Evolutionary conservation across 2,888 invertebrate species (phyloP).

Genomic region (Drosophila meridiana): DNA sequence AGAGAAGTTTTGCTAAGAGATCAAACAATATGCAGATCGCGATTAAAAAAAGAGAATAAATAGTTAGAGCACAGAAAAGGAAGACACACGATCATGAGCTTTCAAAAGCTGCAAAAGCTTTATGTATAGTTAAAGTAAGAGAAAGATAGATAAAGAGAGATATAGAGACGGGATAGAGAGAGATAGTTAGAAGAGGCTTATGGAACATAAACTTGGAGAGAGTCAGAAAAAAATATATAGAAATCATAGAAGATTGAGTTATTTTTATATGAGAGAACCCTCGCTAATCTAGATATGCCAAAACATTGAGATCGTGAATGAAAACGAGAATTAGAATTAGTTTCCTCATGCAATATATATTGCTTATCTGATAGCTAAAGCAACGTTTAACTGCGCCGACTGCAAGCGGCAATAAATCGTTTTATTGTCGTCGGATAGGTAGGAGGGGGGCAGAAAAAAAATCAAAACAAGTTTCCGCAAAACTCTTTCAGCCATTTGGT

Average conservation of each 20-base stretch:
- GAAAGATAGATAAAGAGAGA: neutral
- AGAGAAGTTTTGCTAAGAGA: no score
- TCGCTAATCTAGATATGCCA: neutral
- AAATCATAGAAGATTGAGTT: neutral
- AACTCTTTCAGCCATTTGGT: constrained; percentile 7
- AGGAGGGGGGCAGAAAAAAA: neutral
- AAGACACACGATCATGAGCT: no score
- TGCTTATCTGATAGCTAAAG: constrained; percentile 1
- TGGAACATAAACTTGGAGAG: neutral
- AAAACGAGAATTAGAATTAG: neutral
- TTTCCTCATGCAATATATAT: neutral
- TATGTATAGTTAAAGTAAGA: no score
- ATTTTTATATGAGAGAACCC: neutral
- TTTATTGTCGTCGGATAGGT: constrained; percentile 3
- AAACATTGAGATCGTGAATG: neutral
- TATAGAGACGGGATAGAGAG: neutral
- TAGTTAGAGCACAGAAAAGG: no score
- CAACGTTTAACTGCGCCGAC: neutral
- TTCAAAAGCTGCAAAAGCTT: no score
- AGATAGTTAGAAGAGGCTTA: neutral
- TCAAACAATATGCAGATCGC: no score
- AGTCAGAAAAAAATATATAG: neutral
- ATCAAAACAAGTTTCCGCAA: constrained; percentile 11
- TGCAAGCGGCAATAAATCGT: constrained; percentile 1
- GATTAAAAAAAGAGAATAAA: no score